Evolutionary conservation across 2,113 vertebrate species (phyloP).

Genomic region (Micronycteris hirsuta): DNA sequence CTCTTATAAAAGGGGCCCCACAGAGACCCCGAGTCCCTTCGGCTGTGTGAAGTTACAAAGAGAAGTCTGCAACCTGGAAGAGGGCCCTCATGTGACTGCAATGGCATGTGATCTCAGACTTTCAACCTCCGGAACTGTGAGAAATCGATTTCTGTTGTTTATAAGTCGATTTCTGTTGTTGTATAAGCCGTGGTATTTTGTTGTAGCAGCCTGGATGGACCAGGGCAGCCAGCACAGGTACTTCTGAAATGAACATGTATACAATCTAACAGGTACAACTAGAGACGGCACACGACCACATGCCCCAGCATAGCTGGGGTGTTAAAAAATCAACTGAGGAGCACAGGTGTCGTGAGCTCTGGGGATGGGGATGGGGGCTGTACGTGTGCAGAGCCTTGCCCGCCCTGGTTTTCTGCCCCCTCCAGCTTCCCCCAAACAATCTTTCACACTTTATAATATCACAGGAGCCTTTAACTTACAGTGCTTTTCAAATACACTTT

Average conservation of each 20-base stretch:
- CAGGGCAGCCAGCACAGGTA: neutral
- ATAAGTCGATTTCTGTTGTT: neutral
- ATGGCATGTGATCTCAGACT: neutral
- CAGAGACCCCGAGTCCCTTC: neutral
- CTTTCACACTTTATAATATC: neutral
- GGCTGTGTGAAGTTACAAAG: neutral
- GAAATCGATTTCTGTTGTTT: neutral
- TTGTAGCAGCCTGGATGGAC: neutral
- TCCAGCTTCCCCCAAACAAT: neutral
- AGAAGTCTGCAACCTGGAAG: neutral
- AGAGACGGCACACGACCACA: neutral
- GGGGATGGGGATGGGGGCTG: neutral
- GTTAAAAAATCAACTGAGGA: neutral
- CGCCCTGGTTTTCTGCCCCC: neutral
- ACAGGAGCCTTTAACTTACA: slow-evolving; percentile 29
- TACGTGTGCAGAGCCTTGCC: too few relatives aligned
- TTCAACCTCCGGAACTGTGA: neutral
- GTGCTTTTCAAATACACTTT: slow-evolving; percentile 42
- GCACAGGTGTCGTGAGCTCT: neutral
- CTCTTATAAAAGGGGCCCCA: neutral
- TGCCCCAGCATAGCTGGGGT: neutral
- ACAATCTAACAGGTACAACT: neutral
- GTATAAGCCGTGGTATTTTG: neutral
- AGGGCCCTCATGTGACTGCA: neutral
- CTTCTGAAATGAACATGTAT: neutral